Evolutionary conservation across 2,888 invertebrate species (phyloP).

Genomic region (Agrochola litura): DNA sequence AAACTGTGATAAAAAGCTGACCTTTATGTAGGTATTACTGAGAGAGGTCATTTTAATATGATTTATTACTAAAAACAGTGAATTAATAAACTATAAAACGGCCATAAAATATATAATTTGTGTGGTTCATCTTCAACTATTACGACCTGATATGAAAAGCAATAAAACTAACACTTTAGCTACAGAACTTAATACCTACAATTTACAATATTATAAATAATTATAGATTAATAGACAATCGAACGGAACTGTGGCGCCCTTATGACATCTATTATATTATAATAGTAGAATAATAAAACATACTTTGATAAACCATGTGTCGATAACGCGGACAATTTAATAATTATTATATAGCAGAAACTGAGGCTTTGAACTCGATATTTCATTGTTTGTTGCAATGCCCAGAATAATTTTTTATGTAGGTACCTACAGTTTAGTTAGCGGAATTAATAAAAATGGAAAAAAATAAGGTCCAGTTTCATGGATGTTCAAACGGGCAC

Average conservation of each 20-base stretch:
- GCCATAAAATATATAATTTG: not conserved
- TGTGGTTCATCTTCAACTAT: not conserved
- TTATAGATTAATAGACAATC: conserved; percentile 33
- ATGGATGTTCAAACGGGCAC: no score
- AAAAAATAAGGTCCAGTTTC: no score
- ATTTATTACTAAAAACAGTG: not conserved
- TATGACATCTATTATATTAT: conserved; percentile 20
- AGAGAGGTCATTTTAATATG: not conserved
- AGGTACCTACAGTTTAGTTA: no score
- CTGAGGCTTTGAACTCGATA: not conserved
- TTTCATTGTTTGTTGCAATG: not conserved
- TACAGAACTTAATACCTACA: not conserved
- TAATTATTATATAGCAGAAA: not conserved
- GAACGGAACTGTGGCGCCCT: conserved; percentile 52
- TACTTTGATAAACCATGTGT: conserved; percentile 26
- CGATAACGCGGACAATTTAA: conserved; percentile 16
- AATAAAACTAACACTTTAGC: conserved; percentile 10
- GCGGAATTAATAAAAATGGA: no score
- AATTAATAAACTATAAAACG: not conserved
- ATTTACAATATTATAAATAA: not conserved
- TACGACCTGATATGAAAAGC: conserved; percentile 6
- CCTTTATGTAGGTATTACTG: not conserved
- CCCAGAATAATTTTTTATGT: no score
- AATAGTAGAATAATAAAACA: conserved; percentile 10
- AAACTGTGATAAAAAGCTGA: not conserved